Evolutionary conservation across 2,797 vertebrate species (phyloP), one percentile per base, ranked within the genome.

Genomic region (Lithobates pipiens): DNA sequence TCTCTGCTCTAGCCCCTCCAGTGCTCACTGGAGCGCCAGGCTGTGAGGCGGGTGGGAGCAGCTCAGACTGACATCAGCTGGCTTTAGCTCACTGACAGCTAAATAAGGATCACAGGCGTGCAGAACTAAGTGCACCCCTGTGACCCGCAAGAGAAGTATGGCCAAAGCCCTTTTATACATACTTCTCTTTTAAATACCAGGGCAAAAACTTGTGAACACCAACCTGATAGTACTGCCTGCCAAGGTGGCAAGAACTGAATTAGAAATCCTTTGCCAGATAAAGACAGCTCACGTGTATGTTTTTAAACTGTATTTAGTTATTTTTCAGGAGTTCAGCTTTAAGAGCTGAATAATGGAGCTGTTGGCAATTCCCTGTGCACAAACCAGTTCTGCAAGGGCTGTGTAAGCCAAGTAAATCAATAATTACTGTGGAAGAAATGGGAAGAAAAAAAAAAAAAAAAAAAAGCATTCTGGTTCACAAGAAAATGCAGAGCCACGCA

Each of bases 351-450:
- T 29, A 15, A 67, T 67, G 65, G 3, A 67, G 65, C 65, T 10
- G 25, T 67, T 67, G 25, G n/a, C 65, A 67, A 29, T 29, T 67
- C 25, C 27, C 10, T 7, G 65, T 67, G 25, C 27, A 29, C 65
- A 67, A 67, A 67, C 65, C 65, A 67, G 65, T 67, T 67, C 27
- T 25, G 65, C 65, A 67, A 10, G 25, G 29, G 65, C 25, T 25
- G 65, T 67, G 65, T 67, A 67, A 67, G 65, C 65, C 65, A 67
- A 25, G 65, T 67, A 67, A 67, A 67, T 67, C 65, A 67, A 67
- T 67, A 67, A 67, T 67, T 67, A 29, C 65, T 29, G 65, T 67
- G 65, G 65, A 25, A 67, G n/a, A 67, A 61, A 67, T 29, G 25
- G 25, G 27, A 15, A 67, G 13, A 67, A 13, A 67, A 39, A 39